Conservation (phyloP, 2,797 vertebrate genomes). For the Lacerta bilineata region DNA sequence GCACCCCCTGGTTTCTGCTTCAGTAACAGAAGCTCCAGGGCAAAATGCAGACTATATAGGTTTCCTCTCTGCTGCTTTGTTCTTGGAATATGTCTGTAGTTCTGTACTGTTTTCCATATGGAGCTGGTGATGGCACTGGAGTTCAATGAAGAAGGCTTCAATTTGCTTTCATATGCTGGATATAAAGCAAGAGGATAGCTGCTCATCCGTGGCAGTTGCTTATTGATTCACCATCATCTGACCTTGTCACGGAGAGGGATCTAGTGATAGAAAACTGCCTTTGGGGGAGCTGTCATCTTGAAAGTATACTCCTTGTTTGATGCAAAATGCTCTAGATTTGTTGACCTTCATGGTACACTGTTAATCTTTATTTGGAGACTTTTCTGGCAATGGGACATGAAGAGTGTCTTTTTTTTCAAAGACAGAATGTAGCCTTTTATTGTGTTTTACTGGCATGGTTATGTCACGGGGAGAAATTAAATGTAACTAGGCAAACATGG, state of each 20-base stretch:
- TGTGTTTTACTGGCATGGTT: neutral
- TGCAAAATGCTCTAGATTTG: neutral
- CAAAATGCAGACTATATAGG: neutral
- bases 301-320: slow-evolving; percentile 13
- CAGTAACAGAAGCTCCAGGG: neutral
- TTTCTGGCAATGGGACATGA: neutral
- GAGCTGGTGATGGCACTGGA: neutral
- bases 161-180: neutral
- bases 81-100: neutral
- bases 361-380: slow-evolving; percentile 7
- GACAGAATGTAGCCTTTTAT: neutral
- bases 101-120: neutral
- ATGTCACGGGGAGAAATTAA: neutral
- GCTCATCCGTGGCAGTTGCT: neutral
- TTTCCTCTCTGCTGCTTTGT: neutral
- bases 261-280: slow-evolving; percentile 16
- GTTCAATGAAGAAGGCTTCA: neutral
- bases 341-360: slow-evolving; percentile 14
- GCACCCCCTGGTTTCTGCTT: neutral
- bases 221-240: slow-evolving; percentile 22
- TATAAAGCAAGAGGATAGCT: neutral
- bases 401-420: neutral
- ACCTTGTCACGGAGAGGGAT: neutral
- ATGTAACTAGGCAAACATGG: neutral
- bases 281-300: slow-evolving; percentile 14